Evolutionary conservation across 2,113 vertebrate species (phyloP).

Genomic region (Halichoerus grypus): DNA sequence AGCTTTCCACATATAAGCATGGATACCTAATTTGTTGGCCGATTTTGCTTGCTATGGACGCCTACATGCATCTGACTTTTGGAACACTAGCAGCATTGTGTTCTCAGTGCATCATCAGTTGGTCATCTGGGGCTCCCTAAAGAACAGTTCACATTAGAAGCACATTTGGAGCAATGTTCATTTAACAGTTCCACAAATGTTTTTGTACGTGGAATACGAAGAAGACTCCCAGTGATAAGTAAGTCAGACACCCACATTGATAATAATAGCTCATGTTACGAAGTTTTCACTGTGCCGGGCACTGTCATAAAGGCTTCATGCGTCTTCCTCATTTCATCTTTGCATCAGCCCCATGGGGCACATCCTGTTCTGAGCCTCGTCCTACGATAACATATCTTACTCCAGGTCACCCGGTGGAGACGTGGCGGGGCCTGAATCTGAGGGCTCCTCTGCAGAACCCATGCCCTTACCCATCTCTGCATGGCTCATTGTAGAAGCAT

Average conservation of each 20-base stretch:
- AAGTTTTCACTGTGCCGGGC: background rate
- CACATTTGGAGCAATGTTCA: background rate
- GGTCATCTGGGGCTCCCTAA: background rate
- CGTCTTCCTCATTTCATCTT: background rate
- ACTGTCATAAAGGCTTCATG: background rate
- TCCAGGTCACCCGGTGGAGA: background rate
- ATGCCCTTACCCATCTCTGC: background rate
- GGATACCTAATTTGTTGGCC: background rate
- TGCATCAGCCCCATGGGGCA: background rate
- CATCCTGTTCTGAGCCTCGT: background rate
- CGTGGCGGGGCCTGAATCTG: too few species aligned
- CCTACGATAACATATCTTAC: background rate
- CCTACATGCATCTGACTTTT: background rate
- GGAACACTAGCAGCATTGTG: background rate
- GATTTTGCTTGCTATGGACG: background rate
- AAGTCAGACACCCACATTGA: background rate
- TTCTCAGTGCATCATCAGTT: background rate
- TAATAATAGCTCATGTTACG: background rate
- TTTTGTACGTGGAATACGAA: background rate
- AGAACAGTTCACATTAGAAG: slow-evolving; percentile 21
- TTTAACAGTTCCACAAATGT: background rate
- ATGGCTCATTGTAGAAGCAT: background rate
- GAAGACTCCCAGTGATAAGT: background rate
- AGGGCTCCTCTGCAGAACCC: background rate
- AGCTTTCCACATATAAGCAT: background rate